Evolutionary conservation across 2,888 invertebrate species (phyloP).

Genomic region (Anorthoa munda): DNA sequence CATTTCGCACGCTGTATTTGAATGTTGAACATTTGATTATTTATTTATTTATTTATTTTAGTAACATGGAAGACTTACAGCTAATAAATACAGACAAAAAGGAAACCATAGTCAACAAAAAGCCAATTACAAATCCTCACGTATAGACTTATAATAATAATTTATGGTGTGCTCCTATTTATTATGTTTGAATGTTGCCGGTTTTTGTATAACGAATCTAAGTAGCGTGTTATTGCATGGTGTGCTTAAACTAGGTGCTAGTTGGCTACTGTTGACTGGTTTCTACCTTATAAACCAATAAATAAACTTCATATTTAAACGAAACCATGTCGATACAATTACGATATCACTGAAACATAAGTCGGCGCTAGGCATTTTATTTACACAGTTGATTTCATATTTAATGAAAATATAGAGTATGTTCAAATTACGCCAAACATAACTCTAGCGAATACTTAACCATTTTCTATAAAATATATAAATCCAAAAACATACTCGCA

Average conservation of each 20-base stretch:
- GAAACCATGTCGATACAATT: not conserved
- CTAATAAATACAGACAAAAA: no score
- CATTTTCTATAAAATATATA: not conserved
- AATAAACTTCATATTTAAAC: not conserved
- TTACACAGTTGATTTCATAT: not conserved
- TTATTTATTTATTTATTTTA: no score
- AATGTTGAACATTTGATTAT: not conserved
- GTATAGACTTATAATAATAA: no score
- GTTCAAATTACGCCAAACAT: not conserved
- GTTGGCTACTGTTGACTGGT: not conserved
- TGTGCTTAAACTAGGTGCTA: constrained; percentile 11
- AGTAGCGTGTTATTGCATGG: constrained; percentile 12
- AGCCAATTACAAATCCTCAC: no score
- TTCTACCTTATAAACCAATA: not conserved
- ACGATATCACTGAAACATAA: not conserved
- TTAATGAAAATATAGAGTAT: not conserved
- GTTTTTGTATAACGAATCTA: constrained; percentile 25
- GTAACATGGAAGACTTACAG: no score
- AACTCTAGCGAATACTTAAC: not conserved
- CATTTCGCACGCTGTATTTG: constrained; percentile 12
- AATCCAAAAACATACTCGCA: not conserved
- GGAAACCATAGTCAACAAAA: no score
- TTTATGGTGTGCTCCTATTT: no score
- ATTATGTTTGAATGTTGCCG: constrained; percentile 11
- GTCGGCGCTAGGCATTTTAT: no score